Base-by-base conservation (phyloP, 2,113 vertebrate genomes). In the Oreochromis niloticus region DNA sequence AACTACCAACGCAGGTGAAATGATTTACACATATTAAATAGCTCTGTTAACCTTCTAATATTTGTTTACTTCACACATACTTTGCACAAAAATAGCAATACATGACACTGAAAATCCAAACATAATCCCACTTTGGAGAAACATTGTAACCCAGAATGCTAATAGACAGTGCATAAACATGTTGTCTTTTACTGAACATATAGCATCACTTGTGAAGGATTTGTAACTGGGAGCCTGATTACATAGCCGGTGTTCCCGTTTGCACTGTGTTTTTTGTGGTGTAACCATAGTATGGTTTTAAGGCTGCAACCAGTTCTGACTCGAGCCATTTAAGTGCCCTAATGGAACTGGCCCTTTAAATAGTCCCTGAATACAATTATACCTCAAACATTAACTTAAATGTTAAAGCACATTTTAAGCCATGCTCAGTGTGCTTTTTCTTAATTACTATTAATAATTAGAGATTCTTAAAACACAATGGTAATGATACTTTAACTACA, bases 191-290 rank as follows among this genome's bases (percentile, higher is more conserved):
- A 85, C 59, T 59, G 59, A 87, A 80, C 87, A 41, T 85, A 80
- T 82, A 80, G 52, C 81, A 85, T 90, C 75, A 88, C 56, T 71
- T 36, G 52, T 84, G 79, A 13, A 89, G 83, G 63, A 68, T 91
- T 89, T 78, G 59, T 56, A 83, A 85, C 80, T 86, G 83, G 19
- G 43, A 34, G 43, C 50, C 50, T 27, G 22, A 41, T n/a, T 36
- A 6, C 32, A 11, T 27, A n/a, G 85, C 43, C 17, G 78, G 81
- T 24, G 55, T 78, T 91, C 79, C 19, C 50, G 52, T 88, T 83
- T 81, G 4, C 19, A 13, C 73, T 68, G 50, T 63, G 4, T 63
- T 63, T 34, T 68, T 71, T 71, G 85, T 80, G 89, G 85, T 73
- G 19, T 68, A 39, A 59, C 68, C 82, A 5, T 78, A 83, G 82